Evolutionary conservation across 1,140 invertebrate genomes (phyloP), one percentile per base, ranked within the genome.

Genomic region (Papilio glaucus): DNA sequence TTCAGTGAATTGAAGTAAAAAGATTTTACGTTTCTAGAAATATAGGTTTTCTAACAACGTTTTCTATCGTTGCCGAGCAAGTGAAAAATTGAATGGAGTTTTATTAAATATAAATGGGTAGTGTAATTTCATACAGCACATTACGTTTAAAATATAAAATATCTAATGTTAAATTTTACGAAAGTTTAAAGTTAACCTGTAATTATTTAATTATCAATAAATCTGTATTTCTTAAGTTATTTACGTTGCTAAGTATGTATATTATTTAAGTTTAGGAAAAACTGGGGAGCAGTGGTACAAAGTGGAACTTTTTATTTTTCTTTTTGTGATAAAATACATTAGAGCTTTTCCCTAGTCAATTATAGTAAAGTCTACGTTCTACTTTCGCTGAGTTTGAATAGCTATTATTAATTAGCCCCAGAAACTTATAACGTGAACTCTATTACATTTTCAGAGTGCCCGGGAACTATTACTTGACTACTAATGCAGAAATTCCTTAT

Each of bases 391-490:
- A 57, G 18, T 26, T 57, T 57, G 49, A 57, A 57, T 24, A 57
- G 49, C 63, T 69, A 61, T 60, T 38, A 26, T 42, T 53, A 42
- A n/a, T 39, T 60, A 15, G n/a, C 21, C 60, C 7, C 13, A 60
- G 29, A 60, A 33, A 73, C 29, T 65, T 65, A 39, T 65, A 39
- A 65, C 15, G 15, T 39, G 29, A 65, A 65, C 24, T 70, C 39
- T 73, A 42, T 72, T 29, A 81, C 65, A 62, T 65, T 88, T 87
- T 62, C 85, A 91, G 89, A 6, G 42, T 72, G 21, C 83, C 83
- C 13, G 90, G 90, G 67, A 88, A 90, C 71, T 92, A 92, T 72
- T 92, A 80, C 71, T 84, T 90, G 26, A 76, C 81, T 49, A 92
- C 90, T 49, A 77, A 73, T n/a, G 72, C 78, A 29, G 69, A 77